Percentiles rank a stretch among this genome's conserved stretches.
phyloP scores from a whole-genome alignment of 2,113 vertebrate genomes.

The Ceyx margarethae region DNA sequence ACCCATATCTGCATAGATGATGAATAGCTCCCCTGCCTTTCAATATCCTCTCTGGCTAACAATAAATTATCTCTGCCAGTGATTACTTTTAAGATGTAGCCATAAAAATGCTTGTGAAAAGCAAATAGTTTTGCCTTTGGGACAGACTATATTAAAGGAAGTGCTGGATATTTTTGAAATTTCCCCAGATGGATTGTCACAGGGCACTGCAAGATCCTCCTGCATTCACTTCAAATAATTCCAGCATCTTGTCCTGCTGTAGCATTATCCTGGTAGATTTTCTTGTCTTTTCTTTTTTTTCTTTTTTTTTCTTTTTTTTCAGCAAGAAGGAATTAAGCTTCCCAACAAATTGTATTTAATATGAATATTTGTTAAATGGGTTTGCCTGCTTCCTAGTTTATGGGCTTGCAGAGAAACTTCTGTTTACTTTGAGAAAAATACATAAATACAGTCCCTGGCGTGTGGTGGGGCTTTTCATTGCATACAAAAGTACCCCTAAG shows the following conservation, averaged over 20 bases:
- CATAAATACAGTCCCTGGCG: not conserved
- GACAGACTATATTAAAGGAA: slow-evolving; percentile 56
- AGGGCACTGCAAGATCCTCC: not conserved
- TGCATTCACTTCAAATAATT: slow-evolving; percentile 17
- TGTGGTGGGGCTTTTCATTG: not conserved
- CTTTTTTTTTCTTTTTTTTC: not conserved
- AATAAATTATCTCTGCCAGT: slow-evolving; percentile 67
- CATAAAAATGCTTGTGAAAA: slow-evolving; percentile 67
- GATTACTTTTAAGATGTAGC: slow-evolving; percentile 68
- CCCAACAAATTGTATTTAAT: not conserved
- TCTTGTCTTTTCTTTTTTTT: not conserved
- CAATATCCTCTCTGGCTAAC: slow-evolving; percentile 64
- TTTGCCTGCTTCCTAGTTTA: not conserved
- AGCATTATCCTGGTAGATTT: not conserved
- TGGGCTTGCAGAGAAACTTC: not conserved
- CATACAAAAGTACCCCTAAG: not conserved
- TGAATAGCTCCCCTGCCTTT: slow-evolving; percentile 61
- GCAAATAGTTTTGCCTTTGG: slow-evolving; percentile 65
- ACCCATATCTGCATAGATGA: slow-evolving; percentile 62
- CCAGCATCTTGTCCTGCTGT: not conserved
- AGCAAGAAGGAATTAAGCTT: not conserved
- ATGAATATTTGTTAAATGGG: not conserved
- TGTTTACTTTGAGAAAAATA: not conserved
- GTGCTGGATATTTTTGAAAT: slow-evolving; percentile 30
- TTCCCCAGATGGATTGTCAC: slow-evolving; percentile 40